Conservation (phyloP, 92 coral and sea anemone species). For the Parazoanthus darwini region DNA sequence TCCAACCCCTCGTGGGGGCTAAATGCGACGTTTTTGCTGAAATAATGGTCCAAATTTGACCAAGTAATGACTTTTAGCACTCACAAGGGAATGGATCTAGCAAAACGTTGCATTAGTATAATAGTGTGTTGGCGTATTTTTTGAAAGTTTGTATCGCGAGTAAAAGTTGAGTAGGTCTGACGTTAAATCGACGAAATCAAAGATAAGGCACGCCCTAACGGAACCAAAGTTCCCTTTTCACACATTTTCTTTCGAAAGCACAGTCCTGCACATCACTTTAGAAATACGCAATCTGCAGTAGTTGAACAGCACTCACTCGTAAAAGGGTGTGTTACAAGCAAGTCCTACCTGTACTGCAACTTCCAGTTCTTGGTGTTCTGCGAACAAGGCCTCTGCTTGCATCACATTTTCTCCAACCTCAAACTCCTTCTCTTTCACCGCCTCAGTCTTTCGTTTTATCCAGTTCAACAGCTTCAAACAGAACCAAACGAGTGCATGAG, state of each 20-base stretch:
- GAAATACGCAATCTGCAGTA: background rate
- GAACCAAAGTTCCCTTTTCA: no score
- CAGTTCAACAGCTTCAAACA: slow-evolving; percentile 70
- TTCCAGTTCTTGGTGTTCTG: slow-evolving; percentile 72
- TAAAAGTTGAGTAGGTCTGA: no score
- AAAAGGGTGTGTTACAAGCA: background rate
- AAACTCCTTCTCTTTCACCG: slow-evolving; percentile 61
- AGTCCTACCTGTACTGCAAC: slow-evolving; percentile 76
- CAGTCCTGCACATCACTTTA: background rate
- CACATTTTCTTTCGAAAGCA: background rate
- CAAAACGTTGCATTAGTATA: no score
- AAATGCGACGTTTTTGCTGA: no score
- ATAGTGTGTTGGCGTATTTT: no score
- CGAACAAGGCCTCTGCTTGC: slow-evolving; percentile 69
- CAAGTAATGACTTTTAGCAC: no score
- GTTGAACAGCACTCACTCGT: background rate
- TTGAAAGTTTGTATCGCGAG: no score
- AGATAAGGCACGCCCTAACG: background rate
- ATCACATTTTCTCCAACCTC: slow-evolving; percentile 78
- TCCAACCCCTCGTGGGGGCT: no score
- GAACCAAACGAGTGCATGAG: background rate
- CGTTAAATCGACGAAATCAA: no score
- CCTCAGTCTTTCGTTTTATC: slow-evolving; percentile 74
- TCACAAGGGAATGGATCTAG: no score
- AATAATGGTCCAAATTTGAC: no score